phyloP scores from a whole-genome alignment of 1,140 invertebrate genomes.

The Neodiprion pinetum region DNA sequence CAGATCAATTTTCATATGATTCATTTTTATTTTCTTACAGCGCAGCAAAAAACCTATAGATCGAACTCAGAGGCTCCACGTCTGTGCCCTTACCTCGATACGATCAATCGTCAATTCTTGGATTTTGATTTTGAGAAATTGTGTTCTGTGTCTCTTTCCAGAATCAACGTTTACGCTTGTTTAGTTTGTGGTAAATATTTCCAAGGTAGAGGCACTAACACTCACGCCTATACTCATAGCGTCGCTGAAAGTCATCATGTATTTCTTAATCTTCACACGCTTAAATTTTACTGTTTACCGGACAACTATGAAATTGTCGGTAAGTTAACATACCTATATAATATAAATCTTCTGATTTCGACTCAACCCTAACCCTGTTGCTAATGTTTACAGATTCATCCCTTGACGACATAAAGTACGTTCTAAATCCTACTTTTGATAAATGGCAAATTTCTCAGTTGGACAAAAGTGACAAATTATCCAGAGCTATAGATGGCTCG shows the following conservation, averaged over 20 bases:
- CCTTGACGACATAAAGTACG: slow-evolving; percentile 98
- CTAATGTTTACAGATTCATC: slow-evolving; percentile 81
- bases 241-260: slow-evolving; percentile 98
- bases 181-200: slow-evolving; percentile 99
- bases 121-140: slow-evolving; percentile 99
- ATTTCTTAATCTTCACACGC: slow-evolving; percentile 95
- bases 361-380: slow-evolving; percentile 17
- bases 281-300: slow-evolving; percentile 98
- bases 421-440: slow-evolving; percentile 97
- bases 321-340: slow-evolving; percentile 54
- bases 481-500: slow-evolving; percentile 95
- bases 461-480: slow-evolving; percentile 86
- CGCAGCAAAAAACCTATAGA: slow-evolving; percentile 16
- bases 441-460: slow-evolving; percentile 80
- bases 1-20: too few relatives aligned
- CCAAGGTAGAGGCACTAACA: slow-evolving; percentile 96
- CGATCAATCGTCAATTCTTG: slow-evolving; percentile 94
- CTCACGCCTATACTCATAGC: slow-evolving; percentile 98
- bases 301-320: slow-evolving; percentile 99
- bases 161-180: slow-evolving; percentile 99
- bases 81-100: slow-evolving; percentile 93
- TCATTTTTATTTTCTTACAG: slow-evolving; percentile 27
- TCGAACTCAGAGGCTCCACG: slow-evolving; percentile 46
- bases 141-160: slow-evolving; percentile 96
- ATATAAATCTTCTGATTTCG: slow-evolving; percentile 16